Base-by-base conservation (phyloP, 1,140 invertebrate genomes). In the Lordiphosa stackelbergi region DNA sequence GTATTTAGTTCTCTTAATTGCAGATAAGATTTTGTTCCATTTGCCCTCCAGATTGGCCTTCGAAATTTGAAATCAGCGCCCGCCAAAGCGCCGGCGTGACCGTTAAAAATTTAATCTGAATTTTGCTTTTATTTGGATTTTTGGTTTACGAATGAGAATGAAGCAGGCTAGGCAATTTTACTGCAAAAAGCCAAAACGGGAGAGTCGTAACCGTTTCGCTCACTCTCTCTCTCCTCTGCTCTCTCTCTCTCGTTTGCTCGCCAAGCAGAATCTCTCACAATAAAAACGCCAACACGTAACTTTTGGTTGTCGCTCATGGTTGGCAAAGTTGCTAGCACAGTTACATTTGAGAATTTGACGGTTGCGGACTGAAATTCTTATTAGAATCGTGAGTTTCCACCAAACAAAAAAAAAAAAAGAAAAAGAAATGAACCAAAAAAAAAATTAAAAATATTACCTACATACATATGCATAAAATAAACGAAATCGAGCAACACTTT, bases 281-380 rank as follows among this genome's bases (percentile, higher is more conserved):
- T 12, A 35, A 9, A 9, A 35, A 35, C n/a, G 35, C 16, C 16
- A 13, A 59, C 66, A 51, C 47, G 24, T 62, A 57, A 66, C n/a
- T n/a, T n/a, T n/a, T n/a, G n/a, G n/a, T n/a, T n/a, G n/a, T n/a
- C n/a, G n/a, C n/a, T n/a, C n/a, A n/a, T n/a, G n/a, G n/a, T n/a
- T n/a, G n/a, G n/a, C n/a, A n/a, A n/a, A n/a, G n/a, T n/a, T n/a
- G n/a, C n/a, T n/a, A n/a, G n/a, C n/a, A 69, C 71, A 78, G 74
- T 78, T 78, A 66, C 68, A 73, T 73, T 66, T 77, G 55, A 62
- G 68, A 69, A 66, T 71, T 78, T 69, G 55, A 78, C 69, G 84
- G 84, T 85, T 74, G 66, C 83, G 83, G 83, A 85, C 81, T 75
- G 70, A 70, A 68, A 47, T 73, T 78, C 70, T 75, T 48, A 68